phyloP scores from a whole-genome alignment of 2,113 vertebrate genomes.

The Boleophthalmus pectinirostris region DNA sequence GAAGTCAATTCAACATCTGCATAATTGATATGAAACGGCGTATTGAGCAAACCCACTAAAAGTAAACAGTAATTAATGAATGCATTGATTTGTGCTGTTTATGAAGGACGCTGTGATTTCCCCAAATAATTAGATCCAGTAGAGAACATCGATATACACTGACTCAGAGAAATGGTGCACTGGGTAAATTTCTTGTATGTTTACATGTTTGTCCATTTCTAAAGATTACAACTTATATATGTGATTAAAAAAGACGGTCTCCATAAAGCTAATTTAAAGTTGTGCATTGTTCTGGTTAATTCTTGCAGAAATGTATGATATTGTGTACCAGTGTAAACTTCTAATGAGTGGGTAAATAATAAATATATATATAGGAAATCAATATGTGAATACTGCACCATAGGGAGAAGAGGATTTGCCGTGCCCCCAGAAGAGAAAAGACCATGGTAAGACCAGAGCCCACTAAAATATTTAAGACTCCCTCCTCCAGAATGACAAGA shows the following conservation, averaged over 20 bases:
- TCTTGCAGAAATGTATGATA: not conserved
- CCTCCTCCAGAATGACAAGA: not conserved
- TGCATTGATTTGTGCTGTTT: slow-evolving; percentile 1
- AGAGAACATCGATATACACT: not conserved
- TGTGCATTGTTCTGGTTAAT: not conserved
- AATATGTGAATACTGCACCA: not conserved
- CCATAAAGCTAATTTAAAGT: too few relatives aligned
- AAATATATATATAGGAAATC: not conserved
- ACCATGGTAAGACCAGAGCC: not conserved
- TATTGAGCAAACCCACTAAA: not conserved
- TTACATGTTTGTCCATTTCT: too few relatives aligned
- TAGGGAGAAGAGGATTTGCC: not conserved
- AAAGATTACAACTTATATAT: not conserved
- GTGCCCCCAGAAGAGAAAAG: not conserved
- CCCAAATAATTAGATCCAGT: slow-evolving; percentile 1
- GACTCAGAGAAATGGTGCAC: not conserved
- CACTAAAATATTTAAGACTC: not conserved
- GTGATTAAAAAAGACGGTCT: not conserved
- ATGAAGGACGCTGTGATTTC: slow-evolving; percentile 6
- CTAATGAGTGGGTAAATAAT: not conserved
- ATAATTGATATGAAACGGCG: not conserved
- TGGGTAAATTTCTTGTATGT: not conserved
- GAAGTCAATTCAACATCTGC: not conserved
- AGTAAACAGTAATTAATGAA: not conserved
- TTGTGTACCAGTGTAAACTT: not conserved